Base-by-base conservation (phyloP, 2,797 vertebrate species). In the Brachyrhaphis roseni region DNA sequence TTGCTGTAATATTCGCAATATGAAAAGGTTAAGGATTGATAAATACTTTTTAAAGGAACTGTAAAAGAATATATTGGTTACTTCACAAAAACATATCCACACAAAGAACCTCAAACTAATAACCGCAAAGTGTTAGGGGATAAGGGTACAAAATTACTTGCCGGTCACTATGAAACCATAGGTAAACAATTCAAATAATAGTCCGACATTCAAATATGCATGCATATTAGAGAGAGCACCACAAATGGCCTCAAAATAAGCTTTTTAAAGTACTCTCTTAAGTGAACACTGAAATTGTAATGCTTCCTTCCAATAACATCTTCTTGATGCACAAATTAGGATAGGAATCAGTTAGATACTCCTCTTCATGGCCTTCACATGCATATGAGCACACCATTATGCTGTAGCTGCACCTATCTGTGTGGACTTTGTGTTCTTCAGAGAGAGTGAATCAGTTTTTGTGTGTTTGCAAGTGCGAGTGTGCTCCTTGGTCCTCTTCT, bases 161-260 rank as follows among this genome's bases (percentile, higher is more conserved):
- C 84, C 84, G 78, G 87, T 86, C 86, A 90, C 66, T 75, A 76
- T 31, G 77, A 84, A 92, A 92, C 91, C 79, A 84, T 87, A 88
- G 84, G 84, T 82, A 84, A 91, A 89, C 82, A 86, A 87, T 91
- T 88, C 88, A 77, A 80, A 84, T 89, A 89, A 91, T 88, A 84
- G 78, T 81, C 80, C 18, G 39, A 39, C 18, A 39, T 41, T 23
- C 72, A 88, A 55, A 82, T 5, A 75, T 23, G 80, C 13, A 68
- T 26, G 79, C 16, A 77, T 31, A 78, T 26, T 26, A 88, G 1
- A 62, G 1, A 84, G 2, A 77, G 18, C 64, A 76, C 77, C 84
- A 86, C 76, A 89, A 89, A 90, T 82, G 86, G 76, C 64, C 68
- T 77, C 62, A 41, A 80, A 87, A 80, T 77, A 71, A 49, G 88